These are phyloP conservation scores for Xiphophorus birchmanni DNA, from an alignment of 2,797 vertebrate species.

Conservation along the genomic window DNA sequence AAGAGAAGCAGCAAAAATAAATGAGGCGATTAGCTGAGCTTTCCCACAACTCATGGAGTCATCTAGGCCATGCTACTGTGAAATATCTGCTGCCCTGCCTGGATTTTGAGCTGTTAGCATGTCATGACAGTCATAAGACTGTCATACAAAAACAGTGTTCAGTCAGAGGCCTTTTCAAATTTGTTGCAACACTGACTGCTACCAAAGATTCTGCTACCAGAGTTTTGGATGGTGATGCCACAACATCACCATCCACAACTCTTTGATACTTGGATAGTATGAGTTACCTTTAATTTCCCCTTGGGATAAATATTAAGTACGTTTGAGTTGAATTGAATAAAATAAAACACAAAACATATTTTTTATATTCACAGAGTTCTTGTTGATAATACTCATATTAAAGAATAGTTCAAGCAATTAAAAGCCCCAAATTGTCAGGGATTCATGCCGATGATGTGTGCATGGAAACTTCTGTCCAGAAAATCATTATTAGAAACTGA, in stretches of 20 bases:
- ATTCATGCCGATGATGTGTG: not conserved
- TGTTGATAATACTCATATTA: not conserved
- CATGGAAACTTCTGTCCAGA: not conserved
- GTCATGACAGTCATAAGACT: not conserved
- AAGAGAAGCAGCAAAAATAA: not conserved
- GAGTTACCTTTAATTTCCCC: not conserved
- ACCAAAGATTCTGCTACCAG: not conserved
- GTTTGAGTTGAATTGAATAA: too few relatives aligned
- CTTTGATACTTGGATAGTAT: not conserved
- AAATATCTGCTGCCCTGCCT: not conserved
- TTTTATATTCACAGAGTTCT: not conserved
- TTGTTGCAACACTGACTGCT: not conserved
- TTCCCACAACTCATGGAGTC: not conserved
- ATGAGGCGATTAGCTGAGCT: not conserved
- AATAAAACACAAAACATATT: too few relatives aligned
- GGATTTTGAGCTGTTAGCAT: not conserved
- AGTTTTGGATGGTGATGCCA: not conserved
- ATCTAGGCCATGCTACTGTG: not conserved
- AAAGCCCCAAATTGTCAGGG: not conserved
- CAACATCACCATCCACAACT: not conserved
- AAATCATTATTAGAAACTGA: not conserved
- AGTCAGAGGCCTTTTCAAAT: not conserved
- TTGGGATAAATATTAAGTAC: too few relatives aligned
- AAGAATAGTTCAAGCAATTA: not conserved
- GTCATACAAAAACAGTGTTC: too few relatives aligned